Evolutionary conservation across 2,113 vertebrate genomes (phyloP).

Genomic region (Podarcis cretensis): DNA sequence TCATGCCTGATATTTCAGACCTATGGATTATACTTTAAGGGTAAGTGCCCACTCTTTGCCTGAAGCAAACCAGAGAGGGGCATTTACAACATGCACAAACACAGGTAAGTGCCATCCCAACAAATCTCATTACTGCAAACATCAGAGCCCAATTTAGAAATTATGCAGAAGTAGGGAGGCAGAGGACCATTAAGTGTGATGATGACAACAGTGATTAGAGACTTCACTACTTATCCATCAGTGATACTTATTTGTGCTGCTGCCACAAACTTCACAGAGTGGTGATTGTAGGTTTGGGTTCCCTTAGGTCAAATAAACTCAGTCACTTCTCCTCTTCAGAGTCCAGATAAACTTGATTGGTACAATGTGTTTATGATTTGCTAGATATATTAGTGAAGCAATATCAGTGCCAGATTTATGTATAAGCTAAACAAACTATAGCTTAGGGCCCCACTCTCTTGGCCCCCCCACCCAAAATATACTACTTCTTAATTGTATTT

Average conservation of each 20-base stretch:
- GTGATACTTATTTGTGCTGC: neutral
- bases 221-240: neutral
- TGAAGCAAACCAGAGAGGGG: constrained; percentile 48
- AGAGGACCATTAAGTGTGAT: constrained; percentile 15
- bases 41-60: constrained; percentile 48
- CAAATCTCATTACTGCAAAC: constrained; percentile 30
- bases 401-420: too few species aligned
- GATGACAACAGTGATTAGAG: neutral
- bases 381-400: too few species aligned
- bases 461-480: too few species aligned
- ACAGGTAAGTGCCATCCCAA: constrained; percentile 47
- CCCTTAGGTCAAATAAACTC: too few species aligned
- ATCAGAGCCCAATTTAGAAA: constrained; percentile 58
- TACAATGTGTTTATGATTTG: too few species aligned
- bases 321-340: too few species aligned
- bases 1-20: constrained; percentile 67
- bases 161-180: constrained; percentile 29
- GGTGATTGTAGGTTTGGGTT: neutral
- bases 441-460: too few species aligned
- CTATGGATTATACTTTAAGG: constrained; percentile 34
- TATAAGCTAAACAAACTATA: too few species aligned
- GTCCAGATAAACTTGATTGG: too few species aligned
- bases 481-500: too few species aligned
- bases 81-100: constrained; percentile 55
- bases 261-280: neutral